phyloP scores from a whole-genome alignment of 2,797 vertebrate genomes.

The Crenuchus spilurus region DNA sequence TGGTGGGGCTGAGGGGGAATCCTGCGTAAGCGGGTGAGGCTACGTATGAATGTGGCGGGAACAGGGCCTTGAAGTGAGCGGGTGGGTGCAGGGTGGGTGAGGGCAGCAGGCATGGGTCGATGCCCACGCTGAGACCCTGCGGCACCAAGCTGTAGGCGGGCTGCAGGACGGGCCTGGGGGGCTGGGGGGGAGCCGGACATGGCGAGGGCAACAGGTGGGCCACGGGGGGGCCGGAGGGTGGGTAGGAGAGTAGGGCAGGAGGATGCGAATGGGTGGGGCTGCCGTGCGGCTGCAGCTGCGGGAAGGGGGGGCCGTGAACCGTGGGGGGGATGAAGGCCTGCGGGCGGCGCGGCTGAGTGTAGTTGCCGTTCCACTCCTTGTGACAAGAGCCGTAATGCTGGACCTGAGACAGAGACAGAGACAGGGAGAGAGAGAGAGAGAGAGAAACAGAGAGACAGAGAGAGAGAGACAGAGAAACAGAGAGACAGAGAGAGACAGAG shows the following conservation, averaged over 20 bases:
- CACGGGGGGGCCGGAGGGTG: constrained; percentile 77
- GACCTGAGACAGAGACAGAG: constrained; percentile 72
- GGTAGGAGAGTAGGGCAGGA: constrained; percentile 73
- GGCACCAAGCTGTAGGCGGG: constrained; percentile 87
- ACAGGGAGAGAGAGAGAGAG: background rate
- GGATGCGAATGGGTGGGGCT: constrained; percentile 84
- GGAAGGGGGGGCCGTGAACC: constrained; percentile 85
- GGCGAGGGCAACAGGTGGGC: constrained; percentile 87
- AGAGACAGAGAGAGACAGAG: background rate
- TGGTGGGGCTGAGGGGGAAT: constrained; percentile 95
- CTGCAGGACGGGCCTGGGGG: constrained; percentile 81
- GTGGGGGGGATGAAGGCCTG: constrained; percentile 88
- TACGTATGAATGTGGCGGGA: constrained; percentile 90
- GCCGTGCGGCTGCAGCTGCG: constrained; percentile 81
- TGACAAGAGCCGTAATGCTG: constrained; percentile 86
- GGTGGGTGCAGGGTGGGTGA: constrained; percentile 66
- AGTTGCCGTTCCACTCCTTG: constrained; percentile 97
- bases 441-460: constrained; percentile 5
- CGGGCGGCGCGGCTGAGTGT: constrained; percentile 82
- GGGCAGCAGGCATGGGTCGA: constrained; percentile 74
- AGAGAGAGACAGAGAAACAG: background rate
- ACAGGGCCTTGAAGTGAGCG: constrained; percentile 90
- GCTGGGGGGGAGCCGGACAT: constrained; percentile 70
- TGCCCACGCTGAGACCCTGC: constrained; percentile 86
- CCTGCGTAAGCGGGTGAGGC: constrained; percentile 90